These are phyloP conservation scores for Noctua pronuba DNA, from an alignment of 2,888 invertebrate species.

Conservation along the genomic window DNA sequence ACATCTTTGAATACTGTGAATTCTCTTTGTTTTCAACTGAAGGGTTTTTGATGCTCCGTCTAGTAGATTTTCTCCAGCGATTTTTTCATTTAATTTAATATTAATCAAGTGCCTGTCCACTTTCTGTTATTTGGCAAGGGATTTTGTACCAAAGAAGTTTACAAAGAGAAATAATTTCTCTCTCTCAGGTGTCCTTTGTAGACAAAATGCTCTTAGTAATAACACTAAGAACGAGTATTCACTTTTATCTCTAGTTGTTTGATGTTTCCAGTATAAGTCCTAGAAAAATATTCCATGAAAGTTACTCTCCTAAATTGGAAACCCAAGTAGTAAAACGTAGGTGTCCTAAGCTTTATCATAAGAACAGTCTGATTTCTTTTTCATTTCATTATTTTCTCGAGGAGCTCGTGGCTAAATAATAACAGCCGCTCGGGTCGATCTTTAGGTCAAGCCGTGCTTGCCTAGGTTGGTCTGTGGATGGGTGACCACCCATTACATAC, in stretches of 20 bases:
- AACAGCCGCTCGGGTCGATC: too few species aligned
- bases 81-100: slow-evolving; percentile 1
- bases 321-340: slow-evolving; percentile 27
- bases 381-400: slow-evolving; percentile 15
- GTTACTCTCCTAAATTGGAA: slow-evolving; percentile 38
- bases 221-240: slow-evolving; percentile 30
- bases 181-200: slow-evolving; percentile 43
- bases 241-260: slow-evolving; percentile 43
- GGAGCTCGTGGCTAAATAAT: too few species aligned
- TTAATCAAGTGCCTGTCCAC: slow-evolving; percentile 10
- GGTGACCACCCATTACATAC: too few species aligned
- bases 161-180: slow-evolving; percentile 34
- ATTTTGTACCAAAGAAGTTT: slow-evolving; percentile 22
- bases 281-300: slow-evolving; percentile 37
- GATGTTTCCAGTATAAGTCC: slow-evolving; percentile 27
- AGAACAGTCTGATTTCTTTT: slow-evolving; percentile 7
- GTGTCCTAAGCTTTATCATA: slow-evolving; percentile 14
- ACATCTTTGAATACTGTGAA: neutral
- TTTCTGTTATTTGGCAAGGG: slow-evolving; percentile 3
- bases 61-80: neutral
- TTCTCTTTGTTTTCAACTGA: neutral
- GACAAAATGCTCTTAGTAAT: slow-evolving; percentile 47
- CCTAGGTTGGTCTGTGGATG: too few species aligned
- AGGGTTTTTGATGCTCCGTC: neutral
- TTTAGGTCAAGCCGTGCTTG: too few species aligned